Percentiles rank a stretch among this genome's conserved stretches.
These are phyloP conservation scores for Schizaphis graminum DNA, from an alignment of 2,888 invertebrate species.

Conservation along the genomic window DNA sequence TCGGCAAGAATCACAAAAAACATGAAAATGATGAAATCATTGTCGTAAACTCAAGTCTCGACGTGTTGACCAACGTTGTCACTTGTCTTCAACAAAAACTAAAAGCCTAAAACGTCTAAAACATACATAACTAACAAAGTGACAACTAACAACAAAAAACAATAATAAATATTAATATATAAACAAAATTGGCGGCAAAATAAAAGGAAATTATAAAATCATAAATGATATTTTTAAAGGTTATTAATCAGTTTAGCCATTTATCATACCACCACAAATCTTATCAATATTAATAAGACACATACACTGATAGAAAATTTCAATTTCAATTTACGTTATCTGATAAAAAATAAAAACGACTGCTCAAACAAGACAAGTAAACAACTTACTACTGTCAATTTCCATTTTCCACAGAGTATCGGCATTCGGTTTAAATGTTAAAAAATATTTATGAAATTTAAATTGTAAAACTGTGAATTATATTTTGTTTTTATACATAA, in stretches of 20 bases:
- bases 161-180: not conserved
- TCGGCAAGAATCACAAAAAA: not conserved
- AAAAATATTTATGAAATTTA: not conserved
- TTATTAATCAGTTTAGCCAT: not conserved
- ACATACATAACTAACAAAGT: not conserved
- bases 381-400: too few relatives aligned
- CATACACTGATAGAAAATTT: not conserved
- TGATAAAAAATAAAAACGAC: not conserved
- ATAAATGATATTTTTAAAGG: slow-evolving; percentile 10
- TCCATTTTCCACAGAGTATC: too few relatives aligned
- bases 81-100: not conserved
- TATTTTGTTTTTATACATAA: not conserved
- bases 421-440: too few relatives aligned
- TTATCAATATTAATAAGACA: not conserved
- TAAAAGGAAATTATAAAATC: not conserved
- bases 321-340: not conserved
- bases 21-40: not conserved
- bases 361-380: too few relatives aligned
- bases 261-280: not conserved
- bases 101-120: too few relatives aligned
- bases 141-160: not conserved
- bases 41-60: not conserved
- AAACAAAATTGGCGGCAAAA: slow-evolving; percentile 57
- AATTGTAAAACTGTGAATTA: not conserved
- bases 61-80: not conserved